Evolutionary conservation across 2,113 vertebrate genomes (phyloP), one percentile per base, ranked within the genome.

Genomic region (Sciurus niger): DNA sequence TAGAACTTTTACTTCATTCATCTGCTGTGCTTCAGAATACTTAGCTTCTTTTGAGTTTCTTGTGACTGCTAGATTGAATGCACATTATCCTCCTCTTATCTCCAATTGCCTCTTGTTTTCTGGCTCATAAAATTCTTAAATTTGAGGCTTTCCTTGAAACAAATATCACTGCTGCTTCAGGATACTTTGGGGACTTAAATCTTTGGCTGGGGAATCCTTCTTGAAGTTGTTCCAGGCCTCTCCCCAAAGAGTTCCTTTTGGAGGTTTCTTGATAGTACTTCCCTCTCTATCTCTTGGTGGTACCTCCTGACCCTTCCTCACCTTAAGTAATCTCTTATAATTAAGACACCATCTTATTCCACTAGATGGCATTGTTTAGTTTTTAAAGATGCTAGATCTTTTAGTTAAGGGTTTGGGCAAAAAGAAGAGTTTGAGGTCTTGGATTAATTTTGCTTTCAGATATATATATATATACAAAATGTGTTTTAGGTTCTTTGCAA

Each of bases 331-430:
- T 72, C 58, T 84, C 88, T 95, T 65, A 12, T 0, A 32, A 30
- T 60, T 37, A 51, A n/a, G 51, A 46, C 4, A 68, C 48, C 28
- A n/a, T 25, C 60, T 78, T 76, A 55, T 77, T 55, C 93, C 95
- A 91, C 78, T 91, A 95, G 93, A 58, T 79, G 94, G 77, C 85
- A 79, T 37, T 88, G 46, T 46, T 88, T 80, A 58, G 16, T 43
- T 90, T 89, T 93, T 76, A 78, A 92, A 86, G 76, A 25, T 77
- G 16, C 22, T 73, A 58, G n/a, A 43, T 34, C 37, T 89, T 94
- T 93, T 89, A 84, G 43, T 88, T 78, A 30, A 46, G n/a, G 6
- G 7, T 90, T 98, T 93, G 18, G 25, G 16, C 68, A 84, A 67
- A 90, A 84, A n/a, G 20, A 58, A 16, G 32, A 76, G 46, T 78